Evolutionary conservation across 2,113 vertebrate genomes (phyloP), one percentile per base, ranked within the genome.

Genomic region (Camelus dromedarius): DNA sequence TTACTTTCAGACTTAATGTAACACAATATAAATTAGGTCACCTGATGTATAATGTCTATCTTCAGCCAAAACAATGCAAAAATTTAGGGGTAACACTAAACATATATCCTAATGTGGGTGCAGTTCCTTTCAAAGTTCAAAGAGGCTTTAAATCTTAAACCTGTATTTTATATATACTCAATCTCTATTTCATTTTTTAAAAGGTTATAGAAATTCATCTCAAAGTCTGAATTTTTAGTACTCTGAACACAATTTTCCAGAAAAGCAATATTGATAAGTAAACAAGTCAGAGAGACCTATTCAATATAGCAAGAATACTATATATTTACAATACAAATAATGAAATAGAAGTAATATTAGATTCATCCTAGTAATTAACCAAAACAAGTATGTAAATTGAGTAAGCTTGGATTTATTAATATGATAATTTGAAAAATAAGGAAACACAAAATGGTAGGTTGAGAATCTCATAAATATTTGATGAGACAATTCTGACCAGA

Each of bases 131-230:
- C 13, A 86, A 85, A 82, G n/a, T 75, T 67, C 11, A 67, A 12
- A 90, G 30, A 73, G 66, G 12, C 88, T 91, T 80, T 77, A 92
- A 70, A 80, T 82, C 20, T 2, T 22, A 96, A 58, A 77, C 38
- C 54, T 95, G 14, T 79, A 10, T 26, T 80, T 84, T 48, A 11
- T 22, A 76, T 35, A 56, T 28, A 66, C 6, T 16, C 18, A 85
- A 96, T 30, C 12, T 1, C 3, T 30, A 50, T 35, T 82, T 91
- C 10, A 60, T 14, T 62, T 75, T 84, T 83, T 72, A 50, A 91
- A 89, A 13, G 3, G 0, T 85, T 58, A 35, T 2, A 60, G 22
- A 60, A 77, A 72, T 56, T 86, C 10, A 95, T 46, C 89, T 95
- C 32, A 70, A 70, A 32, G 10, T 38, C 1, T 70, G 18, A 85